Percentiles rank a stretch among this genome's conserved stretches.
Conservation (phyloP, 2,797 vertebrate genomes). For the Phylloscopus collybita region DNA sequence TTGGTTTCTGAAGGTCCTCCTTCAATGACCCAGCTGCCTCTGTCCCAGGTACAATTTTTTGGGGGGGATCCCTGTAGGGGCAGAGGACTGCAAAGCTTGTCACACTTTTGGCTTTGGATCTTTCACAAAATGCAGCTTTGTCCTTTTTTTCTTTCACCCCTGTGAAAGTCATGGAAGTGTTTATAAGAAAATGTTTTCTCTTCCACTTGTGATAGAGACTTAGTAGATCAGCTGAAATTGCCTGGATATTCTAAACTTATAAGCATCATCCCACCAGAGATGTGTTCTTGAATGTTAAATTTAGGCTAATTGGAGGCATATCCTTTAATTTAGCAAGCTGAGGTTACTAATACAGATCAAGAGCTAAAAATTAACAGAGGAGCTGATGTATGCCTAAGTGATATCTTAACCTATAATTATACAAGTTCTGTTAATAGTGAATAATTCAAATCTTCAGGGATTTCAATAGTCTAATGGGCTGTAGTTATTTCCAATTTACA, state of each 20-base stretch:
- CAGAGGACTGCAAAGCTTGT: not conserved
- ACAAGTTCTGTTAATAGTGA: constrained; percentile 68
- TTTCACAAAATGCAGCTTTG: not conserved
- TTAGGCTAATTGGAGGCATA: constrained; percentile 70
- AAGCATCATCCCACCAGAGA: constrained; percentile 56
- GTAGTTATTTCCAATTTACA: constrained; percentile 64
- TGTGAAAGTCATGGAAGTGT: not conserved
- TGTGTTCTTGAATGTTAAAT: constrained; percentile 69
- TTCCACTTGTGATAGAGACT: not conserved
- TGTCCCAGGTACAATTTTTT: not conserved
- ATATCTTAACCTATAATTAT: constrained; percentile 73
- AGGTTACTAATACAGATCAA: constrained; percentile 70
- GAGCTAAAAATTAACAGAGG: constrained; percentile 64
- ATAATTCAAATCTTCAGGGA: constrained; percentile 62
- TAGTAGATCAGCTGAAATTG: constrained; percentile 41
- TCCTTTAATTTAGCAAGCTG: constrained; percentile 70
- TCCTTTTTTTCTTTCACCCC: not conserved
- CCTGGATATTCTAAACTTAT: constrained; percentile 58
- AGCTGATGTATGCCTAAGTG: constrained; percentile 68
- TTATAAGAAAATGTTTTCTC: constrained; percentile 26
- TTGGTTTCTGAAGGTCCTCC: not conserved
- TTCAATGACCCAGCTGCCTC: not conserved
- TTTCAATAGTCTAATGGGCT: constrained; percentile 54
- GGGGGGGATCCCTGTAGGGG: rapidly evolving
- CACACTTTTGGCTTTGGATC: not conserved